Percentiles rank a stretch among this genome's conserved stretches.
These are phyloP conservation scores for Carassius carassius DNA, from an alignment of 2,113 vertebrate species.

Conservation along the genomic window DNA sequence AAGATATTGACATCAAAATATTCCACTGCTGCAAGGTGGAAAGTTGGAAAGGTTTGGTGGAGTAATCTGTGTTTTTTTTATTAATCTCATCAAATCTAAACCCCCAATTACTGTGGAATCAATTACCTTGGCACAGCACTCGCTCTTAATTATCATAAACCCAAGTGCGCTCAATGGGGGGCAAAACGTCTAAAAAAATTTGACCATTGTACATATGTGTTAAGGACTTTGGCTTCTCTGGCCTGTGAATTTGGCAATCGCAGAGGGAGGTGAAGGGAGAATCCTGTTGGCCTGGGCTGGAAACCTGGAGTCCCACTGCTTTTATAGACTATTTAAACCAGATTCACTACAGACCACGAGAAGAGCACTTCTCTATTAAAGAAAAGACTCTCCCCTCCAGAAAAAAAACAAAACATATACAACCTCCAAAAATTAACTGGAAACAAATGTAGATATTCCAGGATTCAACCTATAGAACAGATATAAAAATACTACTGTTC, in stretches of 20 bases:
- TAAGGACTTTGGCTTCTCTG: constrained; percentile 1
- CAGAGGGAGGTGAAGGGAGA: constrained; percentile 36
- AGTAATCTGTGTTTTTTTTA: constrained; percentile 19
- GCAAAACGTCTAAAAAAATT: constrained; percentile 6
- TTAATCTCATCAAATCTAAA: constrained; percentile 46
- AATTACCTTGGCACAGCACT: constrained; percentile 44
- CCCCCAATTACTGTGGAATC: constrained; percentile 47
- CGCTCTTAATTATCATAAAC: constrained; percentile 38
- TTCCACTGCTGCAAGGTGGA: not conserved
- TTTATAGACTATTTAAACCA: constrained; percentile 71
- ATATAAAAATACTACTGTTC: not conserved
- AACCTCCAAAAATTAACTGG: constrained; percentile 35
- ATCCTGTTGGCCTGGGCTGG: constrained; percentile 36
- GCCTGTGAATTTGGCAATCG: constrained; percentile 25
- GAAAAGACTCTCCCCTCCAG: constrained; percentile 58
- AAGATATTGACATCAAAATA: constrained; percentile 50
- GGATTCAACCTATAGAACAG: not conserved
- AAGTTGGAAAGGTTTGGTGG: constrained; percentile 6
- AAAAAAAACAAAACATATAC: constrained; percentile 42
- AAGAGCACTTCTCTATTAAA: constrained; percentile 65
- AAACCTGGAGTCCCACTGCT: constrained; percentile 54
- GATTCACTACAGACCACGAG: constrained; percentile 60
- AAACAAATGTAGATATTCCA: constrained; percentile 32
- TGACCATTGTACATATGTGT: not conserved
- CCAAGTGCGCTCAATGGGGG: not conserved